phyloP scores from a whole-genome alignment of 2,797 vertebrate genomes.

The Parauchenoglanis punctatus region DNA sequence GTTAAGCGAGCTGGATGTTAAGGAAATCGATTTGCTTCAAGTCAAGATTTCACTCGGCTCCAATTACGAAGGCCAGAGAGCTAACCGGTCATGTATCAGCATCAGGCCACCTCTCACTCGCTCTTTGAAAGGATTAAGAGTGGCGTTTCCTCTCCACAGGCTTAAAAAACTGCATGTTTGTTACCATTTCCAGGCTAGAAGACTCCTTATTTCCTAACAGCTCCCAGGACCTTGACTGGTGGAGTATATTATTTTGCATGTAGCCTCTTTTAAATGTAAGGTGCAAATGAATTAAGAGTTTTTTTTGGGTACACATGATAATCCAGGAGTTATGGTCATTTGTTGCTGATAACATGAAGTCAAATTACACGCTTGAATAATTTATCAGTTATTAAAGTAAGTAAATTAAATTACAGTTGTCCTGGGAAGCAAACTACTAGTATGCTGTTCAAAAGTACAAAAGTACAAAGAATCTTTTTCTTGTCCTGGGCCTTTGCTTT shows the following conservation, averaged over 20 bases:
- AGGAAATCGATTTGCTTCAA: slow-evolving; percentile 46
- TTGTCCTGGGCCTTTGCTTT: neutral
- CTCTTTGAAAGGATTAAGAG: slow-evolving; percentile 7
- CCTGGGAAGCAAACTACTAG: neutral
- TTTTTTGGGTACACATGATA: neutral
- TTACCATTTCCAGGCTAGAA: neutral
- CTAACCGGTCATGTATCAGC: slow-evolving; percentile 33
- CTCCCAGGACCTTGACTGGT: neutral
- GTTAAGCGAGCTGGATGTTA: slow-evolving; percentile 33
- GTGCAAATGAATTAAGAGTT: neutral
- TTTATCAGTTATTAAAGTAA: neutral
- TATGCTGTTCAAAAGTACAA: neutral
- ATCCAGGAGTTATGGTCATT: neutral
- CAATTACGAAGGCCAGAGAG: slow-evolving; percentile 35
- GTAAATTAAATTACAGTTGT: neutral
- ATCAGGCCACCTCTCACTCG: neutral
- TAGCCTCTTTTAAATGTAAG: too few relatives aligned
- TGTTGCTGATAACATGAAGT: neutral
- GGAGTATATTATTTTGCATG: neutral
- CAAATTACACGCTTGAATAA: neutral
- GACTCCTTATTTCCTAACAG: neutral
- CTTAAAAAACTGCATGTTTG: neutral
- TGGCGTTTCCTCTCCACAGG: neutral
- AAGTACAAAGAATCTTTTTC: neutral
- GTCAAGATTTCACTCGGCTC: slow-evolving; percentile 26